A percentile compares a stretch with the other conserved stretches of the same genome.
phyloP scores from a whole-genome alignment of 1,140 invertebrate species.

The Calliphora vicina region DNA sequence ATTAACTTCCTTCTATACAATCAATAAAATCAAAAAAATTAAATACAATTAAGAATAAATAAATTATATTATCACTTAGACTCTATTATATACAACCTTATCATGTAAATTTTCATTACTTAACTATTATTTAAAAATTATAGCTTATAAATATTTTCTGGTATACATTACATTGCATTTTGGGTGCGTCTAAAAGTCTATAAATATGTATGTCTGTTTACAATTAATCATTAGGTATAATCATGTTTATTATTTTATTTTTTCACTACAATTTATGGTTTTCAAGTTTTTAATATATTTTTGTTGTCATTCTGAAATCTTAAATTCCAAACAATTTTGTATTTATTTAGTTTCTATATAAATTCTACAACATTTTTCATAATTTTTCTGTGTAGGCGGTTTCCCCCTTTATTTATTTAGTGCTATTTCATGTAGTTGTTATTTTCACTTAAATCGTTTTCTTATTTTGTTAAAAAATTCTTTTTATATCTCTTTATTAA shows the following conservation, averaged over 20 bases:
- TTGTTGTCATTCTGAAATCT: background rate
- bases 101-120: background rate
- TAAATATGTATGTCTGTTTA: constrained; percentile 10
- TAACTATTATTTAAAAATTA: background rate
- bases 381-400: background rate
- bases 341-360: background rate
- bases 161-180: constrained; percentile 34
- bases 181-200: constrained; percentile 31
- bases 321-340: constrained; percentile 9
- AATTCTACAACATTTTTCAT: background rate
- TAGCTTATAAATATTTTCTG: background rate
- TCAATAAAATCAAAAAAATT: too few relatives aligned
- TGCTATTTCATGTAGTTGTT: background rate
- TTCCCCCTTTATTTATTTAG: background rate
- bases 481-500: constrained; percentile 4
- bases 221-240: background rate
- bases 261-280: constrained; percentile 11
- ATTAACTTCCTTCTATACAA: too few relatives aligned
- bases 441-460: background rate
- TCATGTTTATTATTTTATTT: background rate
- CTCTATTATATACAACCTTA: constrained; percentile 28
- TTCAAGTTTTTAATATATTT: background rate
- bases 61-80: too few relatives aligned
- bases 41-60: too few relatives aligned
- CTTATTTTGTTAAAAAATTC: background rate